phyloP scores from a whole-genome alignment of 2,888 invertebrate species.

The Apotomis capreana region DNA sequence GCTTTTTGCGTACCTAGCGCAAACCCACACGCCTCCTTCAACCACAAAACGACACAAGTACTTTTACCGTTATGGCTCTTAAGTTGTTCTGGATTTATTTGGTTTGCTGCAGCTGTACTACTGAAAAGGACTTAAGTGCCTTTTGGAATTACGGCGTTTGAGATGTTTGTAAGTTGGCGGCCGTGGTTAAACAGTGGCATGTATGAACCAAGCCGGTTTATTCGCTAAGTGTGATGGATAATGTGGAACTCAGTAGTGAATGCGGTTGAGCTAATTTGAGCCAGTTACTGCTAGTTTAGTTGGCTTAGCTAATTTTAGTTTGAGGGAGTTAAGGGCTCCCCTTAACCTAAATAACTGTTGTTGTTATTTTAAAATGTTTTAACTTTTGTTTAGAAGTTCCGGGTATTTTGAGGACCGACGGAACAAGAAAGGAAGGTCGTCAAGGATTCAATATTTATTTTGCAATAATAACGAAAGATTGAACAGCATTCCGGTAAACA shows the following conservation, averaged over 20 bases:
- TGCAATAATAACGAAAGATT: no score
- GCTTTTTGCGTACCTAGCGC: slow-evolving; percentile 22
- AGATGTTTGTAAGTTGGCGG: neutral
- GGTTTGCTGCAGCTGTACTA: neutral
- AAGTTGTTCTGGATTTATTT: slow-evolving; percentile 15
- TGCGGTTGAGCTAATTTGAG: slow-evolving; percentile 29
- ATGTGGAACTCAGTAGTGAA: slow-evolving; percentile 6
- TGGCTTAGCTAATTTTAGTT: slow-evolving; percentile 22
- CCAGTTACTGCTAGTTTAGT: slow-evolving; percentile 23
- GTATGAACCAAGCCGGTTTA: slow-evolving; percentile 9
- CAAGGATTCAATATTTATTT: no score
- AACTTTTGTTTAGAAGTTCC: no score
- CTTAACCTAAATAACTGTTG: neutral
- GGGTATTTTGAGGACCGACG: no score
- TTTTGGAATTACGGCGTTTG: neutral
- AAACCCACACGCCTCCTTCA: neutral
- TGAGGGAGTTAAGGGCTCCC: neutral
- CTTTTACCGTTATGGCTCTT: neutral
- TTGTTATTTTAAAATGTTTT: no score
- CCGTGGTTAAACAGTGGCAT: neutral
- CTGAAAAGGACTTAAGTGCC: slow-evolving; percentile 5
- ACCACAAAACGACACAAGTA: slow-evolving; percentile 8
- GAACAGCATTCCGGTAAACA: no score
- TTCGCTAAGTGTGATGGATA: slow-evolving; percentile 31
- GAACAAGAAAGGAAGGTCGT: no score